These are phyloP conservation scores for Notarius quadriscutis DNA, from an alignment of 2,113 vertebrate species.

Conservation along the genomic window DNA sequence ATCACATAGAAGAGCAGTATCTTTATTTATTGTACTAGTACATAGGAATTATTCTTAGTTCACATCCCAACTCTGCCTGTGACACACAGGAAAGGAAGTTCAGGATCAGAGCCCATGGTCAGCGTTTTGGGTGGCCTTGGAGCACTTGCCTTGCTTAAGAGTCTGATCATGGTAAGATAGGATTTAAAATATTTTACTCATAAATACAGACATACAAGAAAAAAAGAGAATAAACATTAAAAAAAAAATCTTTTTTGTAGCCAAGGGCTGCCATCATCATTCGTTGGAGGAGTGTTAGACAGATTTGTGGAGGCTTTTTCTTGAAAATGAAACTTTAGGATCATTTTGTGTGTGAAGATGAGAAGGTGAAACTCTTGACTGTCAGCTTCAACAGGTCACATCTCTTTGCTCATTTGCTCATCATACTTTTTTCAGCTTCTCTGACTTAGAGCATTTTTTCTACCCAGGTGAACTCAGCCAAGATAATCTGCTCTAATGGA, in stretches of 20 bases:
- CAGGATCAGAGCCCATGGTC: background rate
- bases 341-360: background rate
- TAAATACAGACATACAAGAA: background rate
- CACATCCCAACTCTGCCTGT: background rate
- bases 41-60: background rate
- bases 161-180: background rate
- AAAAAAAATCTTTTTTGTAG: background rate
- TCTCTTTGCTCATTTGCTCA: background rate
- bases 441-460: background rate
- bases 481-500: background rate
- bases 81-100: background rate
- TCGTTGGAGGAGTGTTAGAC: background rate
- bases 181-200: background rate
- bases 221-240: background rate
- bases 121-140: background rate
- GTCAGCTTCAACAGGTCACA: background rate
- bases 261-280: background rate
- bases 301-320: background rate
- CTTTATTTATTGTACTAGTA: background rate
- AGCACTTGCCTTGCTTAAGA: background rate
- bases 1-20: background rate
- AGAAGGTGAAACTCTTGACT: background rate
- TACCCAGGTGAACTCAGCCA: background rate
- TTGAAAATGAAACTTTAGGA: background rate
- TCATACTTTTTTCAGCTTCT: background rate